Evolutionary conservation across 2,797 vertebrate genomes (phyloP).

Genomic region (Sebastes matsubarae): DNA sequence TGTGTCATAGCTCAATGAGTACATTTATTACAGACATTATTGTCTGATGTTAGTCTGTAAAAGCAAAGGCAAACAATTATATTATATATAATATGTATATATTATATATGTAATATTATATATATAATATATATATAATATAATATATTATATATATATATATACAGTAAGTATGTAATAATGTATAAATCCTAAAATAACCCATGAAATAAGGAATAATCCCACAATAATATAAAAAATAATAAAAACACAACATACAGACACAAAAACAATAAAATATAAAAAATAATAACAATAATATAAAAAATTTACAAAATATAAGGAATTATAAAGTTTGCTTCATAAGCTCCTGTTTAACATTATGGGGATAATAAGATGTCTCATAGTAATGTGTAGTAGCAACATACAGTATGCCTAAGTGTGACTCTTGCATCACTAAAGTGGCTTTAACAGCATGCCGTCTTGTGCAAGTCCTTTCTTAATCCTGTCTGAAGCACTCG

Average conservation of each 20-base stretch:
- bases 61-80: no score
- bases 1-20: neutral
- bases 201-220: no score
- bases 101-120: no score
- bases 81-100: no score
- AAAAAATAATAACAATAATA: neutral
- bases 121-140: no score
- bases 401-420: neutral
- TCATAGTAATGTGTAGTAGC: neutral
- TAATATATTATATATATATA: no score
- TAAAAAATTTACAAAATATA: neutral
- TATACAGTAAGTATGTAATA: no score
- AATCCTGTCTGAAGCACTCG: constrained; percentile 6
- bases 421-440: constrained; percentile 16
- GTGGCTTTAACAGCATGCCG: constrained; percentile 2
- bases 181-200: no score
- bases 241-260: neutral
- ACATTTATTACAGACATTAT: neutral
- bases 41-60: neutral
- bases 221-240: no score
- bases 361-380: neutral
- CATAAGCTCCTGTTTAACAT: neutral
- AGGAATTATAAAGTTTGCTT: neutral
- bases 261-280: neutral
- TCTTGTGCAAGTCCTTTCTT: constrained; percentile 12